phyloP scores from a whole-genome alignment of 2,113 vertebrate species.

The Baryphthengus martii region DNA sequence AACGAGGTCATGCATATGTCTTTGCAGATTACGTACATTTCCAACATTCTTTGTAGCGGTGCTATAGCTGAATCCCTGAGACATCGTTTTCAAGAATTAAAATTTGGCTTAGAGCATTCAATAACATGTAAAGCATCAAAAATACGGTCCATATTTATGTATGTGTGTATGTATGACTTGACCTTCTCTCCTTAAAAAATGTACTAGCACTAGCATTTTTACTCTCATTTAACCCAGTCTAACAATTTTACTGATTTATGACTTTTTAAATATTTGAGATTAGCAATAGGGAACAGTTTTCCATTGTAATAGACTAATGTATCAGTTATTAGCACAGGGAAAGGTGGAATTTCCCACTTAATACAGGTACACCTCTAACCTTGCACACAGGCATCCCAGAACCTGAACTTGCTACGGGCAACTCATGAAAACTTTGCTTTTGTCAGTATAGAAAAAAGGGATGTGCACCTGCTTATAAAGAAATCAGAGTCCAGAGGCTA shows the following conservation, averaged over 20 bases:
- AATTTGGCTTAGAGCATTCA: not conserved
- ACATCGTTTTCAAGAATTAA: not conserved
- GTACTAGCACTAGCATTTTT: not conserved
- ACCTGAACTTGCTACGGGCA: not conserved
- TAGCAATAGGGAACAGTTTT: not conserved
- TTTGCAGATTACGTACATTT: not conserved
- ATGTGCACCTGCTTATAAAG: not conserved
- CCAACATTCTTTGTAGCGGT: not conserved
- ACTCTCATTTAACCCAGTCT: not conserved
- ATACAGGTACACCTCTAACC: not conserved
- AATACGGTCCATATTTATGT: not conserved
- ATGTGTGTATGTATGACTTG: not conserved
- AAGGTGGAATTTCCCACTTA: not conserved
- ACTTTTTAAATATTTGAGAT: not conserved
- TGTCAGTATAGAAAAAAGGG: not conserved
- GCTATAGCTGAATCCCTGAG: not conserved
- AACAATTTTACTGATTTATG: not conserved
- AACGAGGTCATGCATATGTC: not conserved
- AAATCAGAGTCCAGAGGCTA: not conserved
- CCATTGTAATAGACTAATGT: not conserved
- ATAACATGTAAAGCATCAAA: not conserved
- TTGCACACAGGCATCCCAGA: not conserved
- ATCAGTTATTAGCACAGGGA: not conserved
- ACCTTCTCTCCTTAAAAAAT: not conserved
- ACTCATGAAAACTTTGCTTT: not conserved